Evolutionary conservation across 2,888 invertebrate species (phyloP), one percentile per base, ranked within the genome.

Genomic region (Nasonovia ribisnigri): DNA sequence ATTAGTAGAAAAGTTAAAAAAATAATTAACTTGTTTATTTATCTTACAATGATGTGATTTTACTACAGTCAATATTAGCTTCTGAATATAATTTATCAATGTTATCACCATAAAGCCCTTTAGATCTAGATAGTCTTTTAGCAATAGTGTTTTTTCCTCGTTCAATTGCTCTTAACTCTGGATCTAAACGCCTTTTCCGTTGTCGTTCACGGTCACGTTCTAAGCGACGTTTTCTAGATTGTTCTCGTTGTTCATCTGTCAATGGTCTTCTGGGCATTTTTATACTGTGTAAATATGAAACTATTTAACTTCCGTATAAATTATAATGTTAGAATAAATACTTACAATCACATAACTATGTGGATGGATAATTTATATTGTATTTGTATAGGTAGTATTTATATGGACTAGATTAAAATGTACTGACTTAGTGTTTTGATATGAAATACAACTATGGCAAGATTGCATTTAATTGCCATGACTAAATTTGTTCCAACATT

Each of bases 81-180:
- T 51, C 36, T n/a, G 88, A 77, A 92, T 13, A 90, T 20, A 88
- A 29, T 60, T 13, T 48, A 51, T 86, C 11, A 60, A 46, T 90
- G 42, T 90, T 90, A 60, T 29, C 29, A 42, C 60, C 20, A 90
- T 84, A 90, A 11, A 89, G n/a, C 0, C 57, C 24, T 93, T 90
- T 93, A 43, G 93, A 90, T 93, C 93, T 90, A 42, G 90, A 93
- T 10, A 93, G 11, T 60, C 93, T 42, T 93, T 93, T 93, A 86
- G 93, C 93, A 60, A 93, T 67, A 0, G 93, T 93, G 43, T 93
- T 93, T 86, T 36, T 93, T 86, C 60, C 90, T 90, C 90, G 84
- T 90, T 93, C 89, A 60, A 90, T 93, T 36, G 93, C 84, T 90
- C 90, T 90, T 24, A 90, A 86, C 26, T 42, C 90, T 86, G 93